These are phyloP conservation scores for Dexiosoma caninum DNA, from an alignment of 2,888 invertebrate species.

Conservation along the genomic window DNA sequence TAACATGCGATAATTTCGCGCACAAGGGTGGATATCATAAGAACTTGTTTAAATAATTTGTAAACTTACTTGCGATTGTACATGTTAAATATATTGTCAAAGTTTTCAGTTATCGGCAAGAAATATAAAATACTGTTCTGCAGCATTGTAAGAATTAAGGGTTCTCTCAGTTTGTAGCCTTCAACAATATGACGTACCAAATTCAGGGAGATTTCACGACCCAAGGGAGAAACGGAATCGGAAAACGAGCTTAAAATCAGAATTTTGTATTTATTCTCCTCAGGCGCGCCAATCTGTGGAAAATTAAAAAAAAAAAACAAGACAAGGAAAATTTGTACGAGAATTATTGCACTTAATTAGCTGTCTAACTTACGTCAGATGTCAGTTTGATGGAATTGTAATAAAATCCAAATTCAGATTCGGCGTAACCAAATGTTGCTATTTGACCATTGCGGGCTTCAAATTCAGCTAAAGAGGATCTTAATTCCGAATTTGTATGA, in stretches of 20 bases:
- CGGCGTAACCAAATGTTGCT: slow-evolving; percentile 84
- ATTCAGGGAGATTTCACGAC: slow-evolving; percentile 89
- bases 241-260: slow-evolving; percentile 90
- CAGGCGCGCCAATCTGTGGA: slow-evolving; percentile 84
- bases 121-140: slow-evolving; percentile 87
- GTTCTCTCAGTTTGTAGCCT: slow-evolving; percentile 85
- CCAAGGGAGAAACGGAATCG: slow-evolving; percentile 86
- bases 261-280: slow-evolving; percentile 89
- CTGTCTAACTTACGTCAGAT: slow-evolving; percentile 80
- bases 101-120: slow-evolving; percentile 81
- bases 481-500: slow-evolving; percentile 83
- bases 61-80: slow-evolving; percentile 72
- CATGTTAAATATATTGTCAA: slow-evolving; percentile 69
- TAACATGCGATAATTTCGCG: no score
- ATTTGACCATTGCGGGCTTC: slow-evolving; percentile 83
- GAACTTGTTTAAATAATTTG: background rate
- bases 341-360: background rate
- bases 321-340: background rate
- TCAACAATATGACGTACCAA: slow-evolving; percentile 88
- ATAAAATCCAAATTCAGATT: slow-evolving; percentile 82
- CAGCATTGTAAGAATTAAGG: slow-evolving; percentile 82
- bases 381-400: slow-evolving; percentile 87
- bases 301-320: background rate
- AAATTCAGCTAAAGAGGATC: slow-evolving; percentile 82
- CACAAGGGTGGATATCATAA: no score